A percentile compares a stretch with the other conserved stretches of the same genome.
These are phyloP conservation scores for Abrostola triplasia DNA, from an alignment of 2,888 invertebrate species.

Conservation along the genomic window DNA sequence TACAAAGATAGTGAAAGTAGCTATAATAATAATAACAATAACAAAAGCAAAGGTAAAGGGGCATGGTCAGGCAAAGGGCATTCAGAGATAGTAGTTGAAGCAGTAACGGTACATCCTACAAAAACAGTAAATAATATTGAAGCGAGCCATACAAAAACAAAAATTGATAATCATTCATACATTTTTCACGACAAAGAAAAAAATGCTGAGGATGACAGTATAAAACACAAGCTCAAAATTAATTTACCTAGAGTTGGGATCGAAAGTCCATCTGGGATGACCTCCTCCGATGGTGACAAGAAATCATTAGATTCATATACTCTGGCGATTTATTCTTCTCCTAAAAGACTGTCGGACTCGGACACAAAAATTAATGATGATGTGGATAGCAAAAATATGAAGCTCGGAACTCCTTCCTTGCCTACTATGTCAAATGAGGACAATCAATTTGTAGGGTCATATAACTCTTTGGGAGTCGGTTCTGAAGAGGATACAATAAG, in stretches of 20 bases:
- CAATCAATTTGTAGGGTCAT: conserved; percentile 32
- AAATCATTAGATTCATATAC: conserved; percentile 68
- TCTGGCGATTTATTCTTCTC: conserved; percentile 56
- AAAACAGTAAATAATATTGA: conserved; percentile 22
- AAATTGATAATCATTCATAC: conserved; percentile 34
- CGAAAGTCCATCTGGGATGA: conserved; percentile 59
- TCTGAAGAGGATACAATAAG: conserved; percentile 19
- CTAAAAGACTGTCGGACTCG: conserved; percentile 53
- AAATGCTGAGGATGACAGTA: conserved; percentile 56
- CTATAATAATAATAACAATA: conserved; percentile 23
- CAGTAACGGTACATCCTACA: conserved; percentile 42
- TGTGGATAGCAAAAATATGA: conserved; percentile 28
- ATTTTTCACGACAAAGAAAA: conserved; percentile 51
- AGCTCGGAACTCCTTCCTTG: conserved; percentile 43
- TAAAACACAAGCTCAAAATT: conserved; percentile 68
- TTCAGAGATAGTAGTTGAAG: conserved; percentile 54
- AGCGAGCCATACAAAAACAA: conserved; percentile 14
- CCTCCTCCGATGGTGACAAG: conserved; percentile 64
- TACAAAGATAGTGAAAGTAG: conserved; percentile 71
- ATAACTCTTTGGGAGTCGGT: conserved; percentile 22
- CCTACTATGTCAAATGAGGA: conserved; percentile 55
- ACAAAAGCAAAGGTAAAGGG: conserved; percentile 42
- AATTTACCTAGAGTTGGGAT: conserved; percentile 66
- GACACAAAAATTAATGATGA: conserved; percentile 49
- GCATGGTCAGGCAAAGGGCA: conserved; percentile 47